phyloP scores from a whole-genome alignment of 2,113 vertebrate genomes.

The Silurus asotus region DNA sequence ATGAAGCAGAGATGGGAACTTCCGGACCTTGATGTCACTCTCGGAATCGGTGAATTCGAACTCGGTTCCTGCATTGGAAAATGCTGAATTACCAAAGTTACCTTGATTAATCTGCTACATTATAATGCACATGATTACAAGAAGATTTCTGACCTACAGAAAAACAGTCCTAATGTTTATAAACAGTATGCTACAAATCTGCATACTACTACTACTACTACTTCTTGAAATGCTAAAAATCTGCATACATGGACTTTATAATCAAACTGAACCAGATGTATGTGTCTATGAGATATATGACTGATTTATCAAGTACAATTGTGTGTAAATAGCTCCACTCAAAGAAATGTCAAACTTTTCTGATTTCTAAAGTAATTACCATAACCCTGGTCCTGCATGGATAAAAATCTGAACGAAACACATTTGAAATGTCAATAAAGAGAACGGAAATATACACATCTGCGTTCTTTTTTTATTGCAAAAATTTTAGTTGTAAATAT shows the following conservation, averaged over 20 bases:
- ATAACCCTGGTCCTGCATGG: background rate
- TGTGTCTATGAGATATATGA: no score
- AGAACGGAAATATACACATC: background rate
- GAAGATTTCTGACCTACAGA: background rate
- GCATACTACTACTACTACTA: background rate
- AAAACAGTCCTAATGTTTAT: background rate
- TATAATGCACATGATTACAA: background rate
- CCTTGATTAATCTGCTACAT: background rate
- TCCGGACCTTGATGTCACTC: slow-evolving; percentile 83
- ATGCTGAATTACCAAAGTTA: background rate
- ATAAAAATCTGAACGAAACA: background rate
- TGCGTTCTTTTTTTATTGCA: background rate
- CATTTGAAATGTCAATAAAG: background rate
- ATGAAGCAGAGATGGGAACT: slow-evolving; percentile 80
- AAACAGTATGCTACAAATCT: background rate
- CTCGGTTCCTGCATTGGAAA: slow-evolving; percentile 78
- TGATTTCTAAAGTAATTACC: background rate
- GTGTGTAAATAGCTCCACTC: background rate
- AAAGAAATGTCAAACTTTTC: background rate
- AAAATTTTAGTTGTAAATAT: background rate
- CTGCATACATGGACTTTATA: background rate
- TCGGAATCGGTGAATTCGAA: slow-evolving; percentile 94
- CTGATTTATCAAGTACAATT: no score
- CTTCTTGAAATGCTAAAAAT: background rate
- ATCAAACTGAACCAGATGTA: background rate